Evolutionary conservation across 2,888 invertebrate genomes (phyloP).

Genomic region (Atrina japonica): DNA sequence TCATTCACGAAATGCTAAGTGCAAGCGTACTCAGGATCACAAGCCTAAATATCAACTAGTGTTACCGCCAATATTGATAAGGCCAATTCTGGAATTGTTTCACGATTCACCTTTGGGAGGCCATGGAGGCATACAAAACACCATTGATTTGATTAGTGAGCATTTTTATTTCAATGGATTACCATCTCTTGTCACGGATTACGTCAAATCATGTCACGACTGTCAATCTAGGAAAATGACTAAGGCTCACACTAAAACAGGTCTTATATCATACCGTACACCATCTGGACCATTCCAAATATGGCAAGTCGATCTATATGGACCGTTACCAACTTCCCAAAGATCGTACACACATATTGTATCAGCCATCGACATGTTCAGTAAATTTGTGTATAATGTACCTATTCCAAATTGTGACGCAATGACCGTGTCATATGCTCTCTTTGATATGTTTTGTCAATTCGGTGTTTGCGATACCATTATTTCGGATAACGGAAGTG

Average conservation of each 20-base stretch:
- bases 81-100: conserved; percentile 1
- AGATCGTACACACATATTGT: background rate
- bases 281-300: conserved; percentile 3
- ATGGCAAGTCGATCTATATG: conserved; percentile 3
- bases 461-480: conserved; percentile 42
- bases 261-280: background rate
- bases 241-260: conserved; percentile 1
- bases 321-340: conserved; percentile 2
- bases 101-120: conserved; percentile 28
- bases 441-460: conserved; percentile 29
- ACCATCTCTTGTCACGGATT: background rate
- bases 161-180: conserved; percentile 17
- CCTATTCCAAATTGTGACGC: conserved; percentile 25
- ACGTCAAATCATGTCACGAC: conserved; percentile 18
- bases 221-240: conserved; percentile 18
- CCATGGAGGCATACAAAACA: conserved; percentile 26
- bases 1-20: conserved; percentile 28
- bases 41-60: conserved; percentile 26
- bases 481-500: conserved; percentile 38
- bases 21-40: conserved; percentile 15
- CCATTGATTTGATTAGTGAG: conserved; percentile 23
- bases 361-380: background rate
- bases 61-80: conserved; percentile 9
- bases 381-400: background rate
- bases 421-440: conserved; percentile 7